Evolutionary conservation across 2,888 invertebrate species (phyloP).

Genomic region (Pachydiplax longipennis): DNA sequence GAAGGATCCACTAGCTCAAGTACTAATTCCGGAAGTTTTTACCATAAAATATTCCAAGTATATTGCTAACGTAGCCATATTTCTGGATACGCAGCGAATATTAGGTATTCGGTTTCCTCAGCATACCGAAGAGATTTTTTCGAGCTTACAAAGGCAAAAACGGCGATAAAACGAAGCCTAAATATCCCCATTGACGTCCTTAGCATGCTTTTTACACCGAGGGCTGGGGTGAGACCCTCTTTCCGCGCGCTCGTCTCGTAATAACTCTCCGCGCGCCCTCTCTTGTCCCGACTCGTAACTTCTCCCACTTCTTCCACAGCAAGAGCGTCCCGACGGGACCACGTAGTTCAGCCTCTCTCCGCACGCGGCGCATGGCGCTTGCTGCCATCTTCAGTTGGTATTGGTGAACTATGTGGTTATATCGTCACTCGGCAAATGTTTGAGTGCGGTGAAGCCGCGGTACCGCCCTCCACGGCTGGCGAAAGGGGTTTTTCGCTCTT

Average conservation of each 20-base stretch:
- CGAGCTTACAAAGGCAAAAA: too few relatives aligned
- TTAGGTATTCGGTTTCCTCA: too few relatives aligned
- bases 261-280: slow-evolving; percentile 44
- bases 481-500: slow-evolving; percentile 35
- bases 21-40: too few relatives aligned
- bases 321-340: not conserved
- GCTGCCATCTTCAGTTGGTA: slow-evolving; percentile 38
- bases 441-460: slow-evolving; percentile 42
- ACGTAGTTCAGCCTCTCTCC: slow-evolving; percentile 38
- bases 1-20: too few relatives aligned
- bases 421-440: slow-evolving; percentile 41
- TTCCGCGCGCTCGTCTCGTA: not conserved
- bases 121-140: too few relatives aligned
- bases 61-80: too few relatives aligned
- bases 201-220: too few relatives aligned
- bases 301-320: not conserved
- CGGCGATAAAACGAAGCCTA: too few relatives aligned
- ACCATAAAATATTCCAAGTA: too few relatives aligned
- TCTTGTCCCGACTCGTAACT: slow-evolving; percentile 22
- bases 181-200: too few relatives aligned
- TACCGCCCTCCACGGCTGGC: slow-evolving; percentile 43
- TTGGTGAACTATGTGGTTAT: slow-evolving; percentile 25
- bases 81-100: too few relatives aligned
- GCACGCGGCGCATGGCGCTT: slow-evolving; percentile 31
- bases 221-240: not conserved